Percentiles rank a stretch among this genome's conserved stretches.
These are phyloP conservation scores for Myotis planiceps DNA, from an alignment of 2,797 vertebrate species.

Conservation along the genomic window DNA sequence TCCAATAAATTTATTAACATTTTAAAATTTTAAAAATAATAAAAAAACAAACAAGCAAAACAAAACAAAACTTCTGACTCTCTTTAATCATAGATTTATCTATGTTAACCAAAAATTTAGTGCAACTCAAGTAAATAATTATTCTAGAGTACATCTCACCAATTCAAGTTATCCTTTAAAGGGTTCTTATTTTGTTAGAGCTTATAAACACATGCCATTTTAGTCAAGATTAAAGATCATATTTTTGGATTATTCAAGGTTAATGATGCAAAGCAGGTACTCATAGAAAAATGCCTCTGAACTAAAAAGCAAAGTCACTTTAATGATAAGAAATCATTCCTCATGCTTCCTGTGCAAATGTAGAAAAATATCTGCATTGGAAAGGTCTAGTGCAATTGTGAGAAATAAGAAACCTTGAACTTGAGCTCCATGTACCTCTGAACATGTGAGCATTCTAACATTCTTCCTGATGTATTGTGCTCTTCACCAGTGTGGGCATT, in stretches of 20 bases:
- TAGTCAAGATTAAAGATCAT: slow-evolving; percentile 41
- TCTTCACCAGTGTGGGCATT: neutral
- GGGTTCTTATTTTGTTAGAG: neutral
- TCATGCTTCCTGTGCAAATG: neutral
- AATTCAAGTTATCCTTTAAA: neutral
- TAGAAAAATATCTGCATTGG: neutral
- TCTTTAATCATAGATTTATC: neutral
- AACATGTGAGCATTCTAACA: slow-evolving; percentile 25
- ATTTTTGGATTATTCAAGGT: slow-evolving; percentile 33
- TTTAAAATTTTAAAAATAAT: neutral
- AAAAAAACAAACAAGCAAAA: neutral
- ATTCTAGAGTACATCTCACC: neutral
- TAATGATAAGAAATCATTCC: neutral
- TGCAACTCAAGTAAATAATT: neutral
- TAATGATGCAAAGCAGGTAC: neutral
- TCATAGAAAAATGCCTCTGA: neutral
- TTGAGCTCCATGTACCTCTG: slow-evolving; percentile 3
- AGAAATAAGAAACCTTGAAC: slow-evolving; percentile 22
- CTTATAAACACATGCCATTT: neutral
- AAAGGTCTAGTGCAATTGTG: neutral
- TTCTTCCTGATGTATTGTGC: neutral
- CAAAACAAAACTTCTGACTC: neutral
- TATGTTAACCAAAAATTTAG: neutral
- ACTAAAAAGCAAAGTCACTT: neutral
- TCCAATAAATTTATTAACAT: neutral